A percentile compares a stretch with the other conserved stretches of the same genome.
Conservation (phyloP, 2,113 vertebrate species). For the Aptenodytes patagonicus region DNA sequence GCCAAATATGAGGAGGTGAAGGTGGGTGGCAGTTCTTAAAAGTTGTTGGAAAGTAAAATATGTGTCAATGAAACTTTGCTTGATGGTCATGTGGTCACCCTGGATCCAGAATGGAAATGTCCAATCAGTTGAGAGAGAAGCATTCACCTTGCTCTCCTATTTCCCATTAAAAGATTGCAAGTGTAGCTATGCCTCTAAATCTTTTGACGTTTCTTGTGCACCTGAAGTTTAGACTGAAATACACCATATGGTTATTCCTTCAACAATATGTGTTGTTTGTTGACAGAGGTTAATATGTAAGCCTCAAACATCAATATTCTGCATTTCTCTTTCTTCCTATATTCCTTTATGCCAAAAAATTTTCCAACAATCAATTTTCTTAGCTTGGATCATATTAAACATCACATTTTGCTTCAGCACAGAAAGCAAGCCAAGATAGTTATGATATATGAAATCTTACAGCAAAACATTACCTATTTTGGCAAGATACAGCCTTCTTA, state of each 20-base stretch:
- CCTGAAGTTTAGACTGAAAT: not conserved
- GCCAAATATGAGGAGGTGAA: slow-evolving; percentile 23
- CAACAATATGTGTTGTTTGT: not conserved
- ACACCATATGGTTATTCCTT: not conserved
- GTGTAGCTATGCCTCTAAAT: not conserved
- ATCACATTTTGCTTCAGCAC: not conserved
- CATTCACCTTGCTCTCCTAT: not conserved
- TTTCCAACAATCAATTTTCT: not conserved
- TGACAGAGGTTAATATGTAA: not conserved
- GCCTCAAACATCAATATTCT: not conserved
- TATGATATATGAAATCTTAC: not conserved
- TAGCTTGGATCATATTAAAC: not conserved
- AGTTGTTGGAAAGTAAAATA: slow-evolving; percentile 7
- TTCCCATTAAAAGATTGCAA: not conserved
- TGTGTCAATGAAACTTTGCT: slow-evolving; percentile 13
- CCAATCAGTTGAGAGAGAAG: not conserved
- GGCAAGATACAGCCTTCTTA: not conserved
- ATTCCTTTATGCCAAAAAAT: not conserved
- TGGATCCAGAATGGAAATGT: not conserved
- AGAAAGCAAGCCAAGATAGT: not conserved
- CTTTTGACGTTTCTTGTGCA: not conserved
- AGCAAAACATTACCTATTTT: not conserved
- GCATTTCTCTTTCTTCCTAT: not conserved
- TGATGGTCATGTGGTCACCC: not conserved
- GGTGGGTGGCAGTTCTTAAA: not conserved